phyloP scores from a whole-genome alignment of 2,888 invertebrate species.

The Margaritifera margaritifera region DNA sequence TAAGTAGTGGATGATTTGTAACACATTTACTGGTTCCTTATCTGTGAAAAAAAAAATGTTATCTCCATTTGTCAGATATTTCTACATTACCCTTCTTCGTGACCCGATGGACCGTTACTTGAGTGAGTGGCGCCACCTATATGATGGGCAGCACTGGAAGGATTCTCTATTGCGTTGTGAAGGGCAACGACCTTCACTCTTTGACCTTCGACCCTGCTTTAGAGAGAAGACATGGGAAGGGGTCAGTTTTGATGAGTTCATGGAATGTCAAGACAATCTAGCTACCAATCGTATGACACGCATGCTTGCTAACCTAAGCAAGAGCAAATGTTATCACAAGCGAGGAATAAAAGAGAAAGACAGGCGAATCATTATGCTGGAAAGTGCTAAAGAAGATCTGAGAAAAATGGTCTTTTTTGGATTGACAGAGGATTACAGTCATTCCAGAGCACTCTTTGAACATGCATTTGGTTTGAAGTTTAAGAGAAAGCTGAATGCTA shows the following conservation, averaged over 20 bases:
- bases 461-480: constrained; percentile 31
- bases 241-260: constrained; percentile 28
- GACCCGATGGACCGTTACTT: constrained; percentile 31
- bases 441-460: constrained; percentile 30
- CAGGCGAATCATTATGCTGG: constrained; percentile 8
- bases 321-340: constrained; percentile 32
- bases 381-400: constrained; percentile 26
- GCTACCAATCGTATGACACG: constrained; percentile 35
- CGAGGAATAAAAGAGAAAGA: constrained; percentile 4
- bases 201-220: constrained; percentile 37
- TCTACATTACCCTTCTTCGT: constrained; percentile 27
- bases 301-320: constrained; percentile 34
- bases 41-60: too few relatives aligned
- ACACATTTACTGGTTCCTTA: too few relatives aligned
- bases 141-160: constrained; percentile 31
- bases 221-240: constrained; percentile 25
- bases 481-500: constrained; percentile 13
- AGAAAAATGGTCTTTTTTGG: constrained; percentile 31
- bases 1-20: too few relatives aligned
- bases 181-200: constrained; percentile 18
- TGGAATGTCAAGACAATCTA: constrained; percentile 34
- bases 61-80: constrained; percentile 7
- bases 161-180: constrained; percentile 27
- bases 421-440: constrained; percentile 23
- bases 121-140: constrained; percentile 32